Evolutionary conservation across 2,888 invertebrate genomes (phyloP).

Genomic region (Anarsia innoxiella): DNA sequence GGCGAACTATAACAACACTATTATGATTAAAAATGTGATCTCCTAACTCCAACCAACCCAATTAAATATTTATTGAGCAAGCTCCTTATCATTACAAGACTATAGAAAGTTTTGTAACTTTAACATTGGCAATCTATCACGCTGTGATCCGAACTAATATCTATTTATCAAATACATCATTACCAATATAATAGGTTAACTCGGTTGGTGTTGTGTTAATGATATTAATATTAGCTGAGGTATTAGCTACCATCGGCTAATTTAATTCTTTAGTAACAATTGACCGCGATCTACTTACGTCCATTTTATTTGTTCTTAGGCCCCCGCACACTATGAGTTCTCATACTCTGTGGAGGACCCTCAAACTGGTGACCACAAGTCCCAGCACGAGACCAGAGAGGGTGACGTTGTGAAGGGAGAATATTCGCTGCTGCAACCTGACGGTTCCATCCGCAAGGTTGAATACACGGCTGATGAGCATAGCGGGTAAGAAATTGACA

Average conservation of each 20-base stretch:
- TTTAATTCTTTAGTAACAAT: not conserved
- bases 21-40: conserved; percentile 60
- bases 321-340: conserved; percentile 73
- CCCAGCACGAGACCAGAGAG: conserved; percentile 61
- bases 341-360: conserved; percentile 75
- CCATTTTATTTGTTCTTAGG: conserved; percentile 33
- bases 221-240: no score
- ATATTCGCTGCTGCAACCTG: conserved; percentile 72
- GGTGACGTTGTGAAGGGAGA: conserved; percentile 70
- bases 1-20: conserved; percentile 40
- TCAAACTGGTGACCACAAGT: conserved; percentile 74
- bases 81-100: conserved; percentile 47
- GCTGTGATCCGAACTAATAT: conserved; percentile 38
- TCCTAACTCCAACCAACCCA: conserved; percentile 55
- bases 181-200: conserved; percentile 25
- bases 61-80: conserved; percentile 66
- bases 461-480: conserved; percentile 74
- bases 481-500: conserved; percentile 59
- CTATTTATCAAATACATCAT: conserved; percentile 56
- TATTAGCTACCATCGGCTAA: not conserved
- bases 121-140: conserved; percentile 48
- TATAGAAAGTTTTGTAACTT: conserved; percentile 51
- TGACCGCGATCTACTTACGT: not conserved
- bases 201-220: not conserved
- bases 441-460: conserved; percentile 71